Evolutionary conservation across 2,797 vertebrate genomes (phyloP).

Genomic region (Limnodromus scolopaceus): DNA sequence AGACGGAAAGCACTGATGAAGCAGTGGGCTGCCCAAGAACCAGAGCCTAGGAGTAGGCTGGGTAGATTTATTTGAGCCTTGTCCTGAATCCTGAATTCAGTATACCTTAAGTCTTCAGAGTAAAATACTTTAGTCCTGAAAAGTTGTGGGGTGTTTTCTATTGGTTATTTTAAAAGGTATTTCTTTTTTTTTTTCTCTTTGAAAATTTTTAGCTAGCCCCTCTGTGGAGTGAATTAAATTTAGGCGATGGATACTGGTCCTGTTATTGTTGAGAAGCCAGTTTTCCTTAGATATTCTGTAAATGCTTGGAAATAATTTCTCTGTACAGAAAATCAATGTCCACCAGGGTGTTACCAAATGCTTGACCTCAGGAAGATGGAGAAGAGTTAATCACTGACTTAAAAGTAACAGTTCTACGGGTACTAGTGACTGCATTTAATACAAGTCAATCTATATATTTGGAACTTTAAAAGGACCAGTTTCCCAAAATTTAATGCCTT

Average conservation of each 20-base stretch:
- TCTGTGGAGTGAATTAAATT: background rate
- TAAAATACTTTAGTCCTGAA: background rate
- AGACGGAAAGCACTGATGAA: background rate
- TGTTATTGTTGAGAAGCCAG: background rate
- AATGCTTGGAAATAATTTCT: background rate
- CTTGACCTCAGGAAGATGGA: background rate
- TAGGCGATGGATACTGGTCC: background rate
- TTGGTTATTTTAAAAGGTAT: rapidly evolving
- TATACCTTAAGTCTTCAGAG: background rate
- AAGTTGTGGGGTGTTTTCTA: background rate
- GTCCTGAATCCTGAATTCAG: background rate
- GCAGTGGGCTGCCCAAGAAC: background rate
- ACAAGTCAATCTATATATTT: background rate
- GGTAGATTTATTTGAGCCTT: background rate
- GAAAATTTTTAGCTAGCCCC: background rate
- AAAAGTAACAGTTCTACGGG: background rate
- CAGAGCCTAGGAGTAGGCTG: background rate
- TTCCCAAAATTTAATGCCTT: background rate
- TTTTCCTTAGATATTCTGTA: background rate
- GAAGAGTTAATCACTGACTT: background rate
- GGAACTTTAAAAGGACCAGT: background rate
- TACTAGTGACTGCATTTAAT: background rate
- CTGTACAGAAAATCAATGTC: background rate
- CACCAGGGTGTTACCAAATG: background rate
- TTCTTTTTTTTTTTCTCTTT: background rate